phyloP scores from a whole-genome alignment of 2,888 invertebrate genomes.

The Dynastes tityus region DNA sequence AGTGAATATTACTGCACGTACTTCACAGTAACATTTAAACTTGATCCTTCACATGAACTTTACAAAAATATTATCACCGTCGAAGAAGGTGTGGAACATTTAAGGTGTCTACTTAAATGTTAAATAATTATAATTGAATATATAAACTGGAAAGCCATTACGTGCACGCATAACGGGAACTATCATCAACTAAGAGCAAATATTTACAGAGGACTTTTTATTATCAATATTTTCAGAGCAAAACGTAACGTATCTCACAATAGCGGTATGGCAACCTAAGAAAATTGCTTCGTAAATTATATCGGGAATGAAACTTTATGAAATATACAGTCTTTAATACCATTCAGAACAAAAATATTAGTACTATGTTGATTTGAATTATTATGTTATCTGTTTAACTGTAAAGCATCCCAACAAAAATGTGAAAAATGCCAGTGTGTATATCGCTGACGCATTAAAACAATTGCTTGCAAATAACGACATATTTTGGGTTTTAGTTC shows the following conservation, averaged over 20 bases:
- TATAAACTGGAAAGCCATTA: constrained; percentile 21
- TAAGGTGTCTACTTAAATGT: background rate
- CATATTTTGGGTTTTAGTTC: too few relatives aligned
- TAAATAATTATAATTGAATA: constrained; percentile 20
- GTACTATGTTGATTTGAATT: too few relatives aligned
- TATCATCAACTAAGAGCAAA: constrained; percentile 13
- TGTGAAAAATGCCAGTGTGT: too few relatives aligned
- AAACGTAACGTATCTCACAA: background rate
- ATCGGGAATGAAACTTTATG: background rate
- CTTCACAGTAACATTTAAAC: constrained; percentile 12
- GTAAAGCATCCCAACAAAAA: too few relatives aligned
- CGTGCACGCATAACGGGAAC: background rate
- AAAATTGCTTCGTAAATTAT: background rate
- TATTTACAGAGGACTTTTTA: constrained; percentile 27
- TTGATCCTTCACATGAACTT: constrained; percentile 28
- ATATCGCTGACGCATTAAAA: too few relatives aligned
- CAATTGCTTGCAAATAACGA: too few relatives aligned
- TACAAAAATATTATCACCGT: constrained; percentile 20
- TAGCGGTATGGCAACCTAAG: background rate
- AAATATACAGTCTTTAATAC: too few relatives aligned
- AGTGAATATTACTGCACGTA: too few relatives aligned
- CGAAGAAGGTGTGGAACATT: background rate
- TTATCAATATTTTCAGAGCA: constrained; percentile 29
- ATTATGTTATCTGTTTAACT: too few relatives aligned
- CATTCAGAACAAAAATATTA: too few relatives aligned